Conservation (phyloP, 2,888 invertebrate genomes). For the Drosophila rubida region DNA sequence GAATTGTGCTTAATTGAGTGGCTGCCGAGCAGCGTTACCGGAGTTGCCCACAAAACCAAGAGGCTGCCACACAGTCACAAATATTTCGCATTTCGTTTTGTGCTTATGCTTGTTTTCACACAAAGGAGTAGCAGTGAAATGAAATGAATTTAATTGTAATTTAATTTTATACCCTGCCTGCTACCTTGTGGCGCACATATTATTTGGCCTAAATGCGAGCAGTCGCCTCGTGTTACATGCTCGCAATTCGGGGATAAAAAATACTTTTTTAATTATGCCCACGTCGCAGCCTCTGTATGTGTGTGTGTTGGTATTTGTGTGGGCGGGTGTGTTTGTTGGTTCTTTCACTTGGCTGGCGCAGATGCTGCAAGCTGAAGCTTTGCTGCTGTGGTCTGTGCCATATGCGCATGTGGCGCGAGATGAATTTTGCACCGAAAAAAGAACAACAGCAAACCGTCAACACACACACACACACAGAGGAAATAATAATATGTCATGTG, state of each 20-base stretch:
- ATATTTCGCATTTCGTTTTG: constrained; percentile 58
- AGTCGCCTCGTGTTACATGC: background rate
- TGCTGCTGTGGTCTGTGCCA: constrained; percentile 63
- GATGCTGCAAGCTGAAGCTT: constrained; percentile 18
- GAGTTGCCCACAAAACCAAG: constrained; percentile 52
- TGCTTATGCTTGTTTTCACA: constrained; percentile 56
- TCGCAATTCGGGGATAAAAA: constrained; percentile 43
- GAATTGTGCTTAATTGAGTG: constrained; percentile 74
- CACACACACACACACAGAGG: constrained; percentile 24
- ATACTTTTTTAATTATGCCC: constrained; percentile 72
- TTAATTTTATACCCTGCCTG: constrained; percentile 57
- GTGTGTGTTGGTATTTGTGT: constrained; percentile 3
- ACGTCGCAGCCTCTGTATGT: constrained; percentile 8
- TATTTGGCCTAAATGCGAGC: constrained; percentile 66
- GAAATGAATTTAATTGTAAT: constrained; percentile 74
- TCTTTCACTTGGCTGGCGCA: constrained; percentile 58
- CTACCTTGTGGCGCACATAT: constrained; percentile 7
- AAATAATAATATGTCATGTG: constrained; percentile 74
- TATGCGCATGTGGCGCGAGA: constrained; percentile 78
- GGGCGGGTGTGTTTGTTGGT: constrained; percentile 18
- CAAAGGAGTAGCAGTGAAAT: constrained; percentile 54
- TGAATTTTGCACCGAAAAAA: constrained; percentile 60
- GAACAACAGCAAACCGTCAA: constrained; percentile 29
- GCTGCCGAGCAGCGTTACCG: constrained; percentile 13
- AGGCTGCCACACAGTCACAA: constrained; percentile 34